Conservation (phyloP, 2,797 vertebrate species). For the Alectoris magna region DNA sequence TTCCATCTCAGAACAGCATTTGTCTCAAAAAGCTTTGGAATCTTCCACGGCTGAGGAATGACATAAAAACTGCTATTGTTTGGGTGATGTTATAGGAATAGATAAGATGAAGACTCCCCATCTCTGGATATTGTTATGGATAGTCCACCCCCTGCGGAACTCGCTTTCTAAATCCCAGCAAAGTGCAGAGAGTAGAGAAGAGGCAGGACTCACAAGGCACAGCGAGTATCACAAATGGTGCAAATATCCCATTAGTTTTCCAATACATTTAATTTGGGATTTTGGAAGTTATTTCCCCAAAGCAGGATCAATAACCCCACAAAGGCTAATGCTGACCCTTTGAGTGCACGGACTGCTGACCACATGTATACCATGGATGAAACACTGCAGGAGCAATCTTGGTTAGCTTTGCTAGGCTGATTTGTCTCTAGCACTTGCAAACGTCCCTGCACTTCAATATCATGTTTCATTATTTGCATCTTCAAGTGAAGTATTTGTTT, state of each 20-base stretch:
- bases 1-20: neutral
- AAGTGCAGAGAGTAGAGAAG: neutral
- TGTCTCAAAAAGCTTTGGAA: neutral
- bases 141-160: neutral
- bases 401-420: neutral
- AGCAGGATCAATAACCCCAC: neutral
- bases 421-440: neutral
- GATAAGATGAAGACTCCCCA: neutral
- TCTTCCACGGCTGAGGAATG: neutral
- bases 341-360: fast-evolving
- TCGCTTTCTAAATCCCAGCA: neutral
- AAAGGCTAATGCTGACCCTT: neutral
- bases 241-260: neutral
- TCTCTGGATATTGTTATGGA: neutral
- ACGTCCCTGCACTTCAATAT: neutral
- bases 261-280: neutral
- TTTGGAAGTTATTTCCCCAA: neutral
- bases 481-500: neutral
- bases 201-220: neutral
- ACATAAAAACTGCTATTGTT: neutral
- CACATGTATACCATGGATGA: fast-evolving
- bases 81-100: neutral
- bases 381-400: neutral
- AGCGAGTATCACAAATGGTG: neutral
- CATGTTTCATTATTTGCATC: neutral